A percentile compares a stretch with the other conserved stretches of the same genome.
These are phyloP conservation scores for Melanotaenia duboulayi DNA, from an alignment of 2,113 vertebrate species.

Conservation along the genomic window DNA sequence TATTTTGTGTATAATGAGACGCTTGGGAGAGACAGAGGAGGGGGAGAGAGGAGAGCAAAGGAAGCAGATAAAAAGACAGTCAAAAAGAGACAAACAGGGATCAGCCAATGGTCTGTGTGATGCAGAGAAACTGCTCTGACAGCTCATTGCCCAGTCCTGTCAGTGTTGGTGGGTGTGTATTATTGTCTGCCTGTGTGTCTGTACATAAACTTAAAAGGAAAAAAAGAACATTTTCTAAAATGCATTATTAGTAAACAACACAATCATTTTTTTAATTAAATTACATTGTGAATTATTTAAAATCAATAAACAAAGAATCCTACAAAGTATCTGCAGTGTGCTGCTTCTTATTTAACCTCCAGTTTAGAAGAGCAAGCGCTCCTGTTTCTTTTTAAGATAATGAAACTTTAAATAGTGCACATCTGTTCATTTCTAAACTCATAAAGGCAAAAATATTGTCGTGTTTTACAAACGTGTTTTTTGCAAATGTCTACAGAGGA, in stretches of 20 bases:
- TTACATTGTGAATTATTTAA: slow-evolving; percentile 21
- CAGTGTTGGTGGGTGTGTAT: slow-evolving; percentile 44
- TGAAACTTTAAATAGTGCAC: too few relatives aligned
- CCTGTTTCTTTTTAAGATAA: too few relatives aligned
- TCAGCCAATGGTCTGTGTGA: slow-evolving; percentile 77
- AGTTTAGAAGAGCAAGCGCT: too few relatives aligned
- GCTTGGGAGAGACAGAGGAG: slow-evolving; percentile 27
- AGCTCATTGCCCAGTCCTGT: slow-evolving; percentile 72
- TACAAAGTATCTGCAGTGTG: too few relatives aligned
- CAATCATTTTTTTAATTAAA: slow-evolving; percentile 36
- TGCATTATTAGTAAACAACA: slow-evolving; percentile 35
- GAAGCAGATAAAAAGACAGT: slow-evolving; percentile 17
- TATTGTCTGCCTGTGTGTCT: slow-evolving; percentile 17
- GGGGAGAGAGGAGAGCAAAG: background rate
- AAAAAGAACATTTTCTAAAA: slow-evolving; percentile 36
- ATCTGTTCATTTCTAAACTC: too few relatives aligned
- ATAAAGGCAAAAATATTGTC: too few relatives aligned
- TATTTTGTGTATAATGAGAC: slow-evolving; percentile 73
- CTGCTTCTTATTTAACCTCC: too few relatives aligned
- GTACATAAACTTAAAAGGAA: background rate
- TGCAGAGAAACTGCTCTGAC: slow-evolving; percentile 65
- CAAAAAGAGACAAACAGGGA: slow-evolving; percentile 55
- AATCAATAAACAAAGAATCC: too few relatives aligned
- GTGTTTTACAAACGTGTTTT: too few relatives aligned
- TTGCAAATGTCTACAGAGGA: too few relatives aligned